Evolutionary conservation across 2,113 vertebrate genomes (phyloP).

Genomic region (Cinclus cinclus): DNA sequence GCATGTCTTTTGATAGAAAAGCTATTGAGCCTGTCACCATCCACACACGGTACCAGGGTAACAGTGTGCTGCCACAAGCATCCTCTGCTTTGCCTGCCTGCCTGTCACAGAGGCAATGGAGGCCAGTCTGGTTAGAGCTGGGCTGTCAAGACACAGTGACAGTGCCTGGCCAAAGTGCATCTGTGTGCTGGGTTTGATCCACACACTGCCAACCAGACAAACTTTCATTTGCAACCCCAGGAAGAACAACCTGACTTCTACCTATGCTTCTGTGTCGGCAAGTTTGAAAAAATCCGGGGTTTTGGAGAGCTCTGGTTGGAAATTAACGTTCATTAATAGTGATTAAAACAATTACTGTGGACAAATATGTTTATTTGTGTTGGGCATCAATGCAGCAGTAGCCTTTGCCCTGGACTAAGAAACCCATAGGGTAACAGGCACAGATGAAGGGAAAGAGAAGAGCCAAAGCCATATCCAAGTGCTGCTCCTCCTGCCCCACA

Average conservation of each 20-base stretch:
- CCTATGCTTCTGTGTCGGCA: neutral
- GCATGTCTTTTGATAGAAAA: constrained; percentile 49
- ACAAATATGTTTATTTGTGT: neutral
- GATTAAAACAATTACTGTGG: neutral
- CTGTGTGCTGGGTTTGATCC: neutral
- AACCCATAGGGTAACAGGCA: fast-evolving
- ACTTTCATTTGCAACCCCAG: neutral
- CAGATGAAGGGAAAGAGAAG: neutral
- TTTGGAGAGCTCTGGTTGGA: neutral
- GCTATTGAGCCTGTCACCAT: constrained; percentile 16
- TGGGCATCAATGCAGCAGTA: neutral
- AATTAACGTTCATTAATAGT: neutral
- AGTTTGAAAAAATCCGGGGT: neutral
- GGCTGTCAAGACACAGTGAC: neutral
- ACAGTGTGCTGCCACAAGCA: neutral
- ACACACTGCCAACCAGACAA: fast-evolving
- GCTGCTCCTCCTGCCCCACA: neutral
- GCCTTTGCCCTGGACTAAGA: neutral
- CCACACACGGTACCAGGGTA: neutral
- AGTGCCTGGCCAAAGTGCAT: neutral
- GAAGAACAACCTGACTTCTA: neutral
- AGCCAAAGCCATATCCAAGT: neutral
- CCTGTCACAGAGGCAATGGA: neutral
- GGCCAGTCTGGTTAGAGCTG: neutral
- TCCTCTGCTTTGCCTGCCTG: neutral